Evolutionary conservation across 2,888 invertebrate species (phyloP), one percentile per base, ranked within the genome.

Genomic region (Limnephilus rhombicus): DNA sequence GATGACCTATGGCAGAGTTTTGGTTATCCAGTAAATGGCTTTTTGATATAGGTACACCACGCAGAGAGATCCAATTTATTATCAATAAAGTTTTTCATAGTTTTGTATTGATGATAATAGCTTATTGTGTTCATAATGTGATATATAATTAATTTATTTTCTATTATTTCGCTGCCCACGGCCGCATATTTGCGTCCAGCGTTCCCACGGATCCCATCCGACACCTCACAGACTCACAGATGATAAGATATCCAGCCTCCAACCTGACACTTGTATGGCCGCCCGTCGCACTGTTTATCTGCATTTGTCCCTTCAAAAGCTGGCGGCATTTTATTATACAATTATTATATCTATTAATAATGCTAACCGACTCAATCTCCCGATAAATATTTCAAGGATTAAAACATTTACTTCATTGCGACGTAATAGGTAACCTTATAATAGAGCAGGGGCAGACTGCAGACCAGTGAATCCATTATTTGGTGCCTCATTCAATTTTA

Each of bases 121-220:
- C 68, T 9, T n/a, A n/a, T 68, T 68, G 68, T 68, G 68, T 83
- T 18, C 18, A 34, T 34, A 37, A 34, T 37, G 37, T 24, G 83
- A 13, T 15, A 37, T 24, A 13, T 83, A 83, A 82, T 83, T 37
- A 24, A 34, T 24, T 37, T 83, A 83, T 68, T 24, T 68, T 24
- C 7, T 68, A 83, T 83, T 37, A 83, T 37, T 37, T 41, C 15
- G 49, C 86, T 45, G n/a, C 86, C 86, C 86, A 86, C 86, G 86
- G n/a, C 5, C 86, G 45, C 45, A 41, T 41, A 85, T 41, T 85
- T 85, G 83, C 45, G 85, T n/a, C 45, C 29, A 11, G 83, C 24
- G 86, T 86, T 86, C 86, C 5, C 86, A 86, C 86, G 86, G 45
- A 45, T 11, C 45, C n/a, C 18, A 86, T 13, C 86, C n/a, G 86